phyloP scores from a whole-genome alignment of 2,888 invertebrate genomes.

The Ctenicera cuprea region DNA sequence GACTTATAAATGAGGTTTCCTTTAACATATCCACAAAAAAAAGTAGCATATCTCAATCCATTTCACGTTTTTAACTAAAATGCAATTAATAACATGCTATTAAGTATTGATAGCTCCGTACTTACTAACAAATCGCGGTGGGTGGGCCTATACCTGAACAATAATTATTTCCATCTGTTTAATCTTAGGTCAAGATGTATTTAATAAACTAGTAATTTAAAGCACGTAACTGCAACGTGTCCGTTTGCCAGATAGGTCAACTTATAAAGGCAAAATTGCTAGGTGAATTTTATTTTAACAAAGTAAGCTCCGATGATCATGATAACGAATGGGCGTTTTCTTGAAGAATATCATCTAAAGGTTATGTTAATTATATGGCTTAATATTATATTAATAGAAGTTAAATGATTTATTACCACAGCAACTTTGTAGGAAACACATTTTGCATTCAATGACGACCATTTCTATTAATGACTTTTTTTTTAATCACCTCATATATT shows the following conservation, averaged over 20 bases:
- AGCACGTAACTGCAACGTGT: conserved; percentile 18
- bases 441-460: too few relatives aligned
- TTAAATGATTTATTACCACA: too few relatives aligned
- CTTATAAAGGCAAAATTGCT: background rate
- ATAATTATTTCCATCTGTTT: conserved; percentile 31
- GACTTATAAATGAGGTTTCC: conserved; percentile 1
- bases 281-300: background rate
- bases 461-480: too few relatives aligned
- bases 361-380: background rate
- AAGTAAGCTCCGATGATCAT: background rate
- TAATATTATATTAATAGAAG: too few relatives aligned
- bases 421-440: too few relatives aligned
- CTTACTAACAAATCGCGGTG: conserved; percentile 22
- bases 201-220: conserved; percentile 25
- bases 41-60: conserved; percentile 23
- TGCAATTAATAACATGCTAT: conserved; percentile 27
- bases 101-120: conserved; percentile 18
- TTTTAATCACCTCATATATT: too few relatives aligned
- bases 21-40: background rate
- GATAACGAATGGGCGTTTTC: conserved; percentile 5
- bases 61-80: conserved; percentile 16
- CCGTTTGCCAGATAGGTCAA: background rate
- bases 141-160: conserved; percentile 26
- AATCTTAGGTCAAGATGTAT: conserved; percentile 21
- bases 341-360: background rate